A percentile compares a stretch with the other conserved stretches of the same genome.
Evolutionary conservation across 2,113 vertebrate species (phyloP).

Genomic region (Eira barbara): DNA sequence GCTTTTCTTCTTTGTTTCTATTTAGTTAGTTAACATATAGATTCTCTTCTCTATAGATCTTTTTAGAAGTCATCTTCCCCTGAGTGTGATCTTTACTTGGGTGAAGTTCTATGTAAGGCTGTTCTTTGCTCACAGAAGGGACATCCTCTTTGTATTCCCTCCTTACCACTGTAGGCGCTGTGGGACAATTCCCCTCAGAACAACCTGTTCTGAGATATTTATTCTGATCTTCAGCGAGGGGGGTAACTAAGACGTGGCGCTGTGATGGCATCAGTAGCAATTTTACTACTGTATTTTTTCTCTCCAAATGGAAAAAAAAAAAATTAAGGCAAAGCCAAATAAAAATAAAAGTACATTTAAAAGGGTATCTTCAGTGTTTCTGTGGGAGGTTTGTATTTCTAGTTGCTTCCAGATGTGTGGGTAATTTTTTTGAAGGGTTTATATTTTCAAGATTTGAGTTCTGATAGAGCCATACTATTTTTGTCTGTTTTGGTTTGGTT

Average conservation of each 20-base stretch:
- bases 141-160: not conserved
- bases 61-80: not conserved
- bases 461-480: not conserved
- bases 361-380: not conserved
- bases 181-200: not conserved
- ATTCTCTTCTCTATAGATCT: not conserved
- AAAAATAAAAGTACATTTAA: fast-evolving
- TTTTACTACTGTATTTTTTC: not conserved
- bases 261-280: fast-evolving
- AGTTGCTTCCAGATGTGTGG: not conserved
- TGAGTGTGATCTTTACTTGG: not conserved
- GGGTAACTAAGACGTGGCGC: not conserved
- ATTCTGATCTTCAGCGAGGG: not conserved
- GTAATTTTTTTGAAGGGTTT: not conserved
- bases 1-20: not conserved
- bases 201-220: not conserved
- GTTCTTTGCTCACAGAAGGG: not conserved
- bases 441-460: not conserved
- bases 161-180: not conserved
- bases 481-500: not conserved
- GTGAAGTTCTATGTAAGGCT: not conserved
- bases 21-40: not conserved
- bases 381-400: not conserved
- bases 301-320: not conserved
- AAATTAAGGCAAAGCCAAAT: not conserved